phyloP scores from a whole-genome alignment of 37 sponge, comb jelly and placozoan genomes.

The Beroe ovata region DNA sequence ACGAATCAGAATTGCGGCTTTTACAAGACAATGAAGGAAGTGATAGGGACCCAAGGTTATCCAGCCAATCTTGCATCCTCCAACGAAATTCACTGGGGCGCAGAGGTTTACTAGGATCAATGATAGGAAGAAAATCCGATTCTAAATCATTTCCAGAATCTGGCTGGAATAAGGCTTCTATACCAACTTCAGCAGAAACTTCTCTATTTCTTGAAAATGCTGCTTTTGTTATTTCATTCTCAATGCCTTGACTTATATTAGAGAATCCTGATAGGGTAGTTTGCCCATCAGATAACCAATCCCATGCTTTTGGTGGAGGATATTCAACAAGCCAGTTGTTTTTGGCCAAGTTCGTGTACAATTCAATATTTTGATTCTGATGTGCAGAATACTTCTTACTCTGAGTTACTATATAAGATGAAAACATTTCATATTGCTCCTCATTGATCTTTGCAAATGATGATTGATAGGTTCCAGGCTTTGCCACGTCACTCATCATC shows the following conservation, averaged over 20 bases:
- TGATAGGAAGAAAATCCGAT: constrained; percentile 4
- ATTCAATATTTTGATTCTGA: constrained; percentile 27
- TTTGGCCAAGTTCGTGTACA: constrained; percentile 4
- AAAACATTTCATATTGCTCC: constrained; percentile 53
- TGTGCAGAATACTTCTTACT: constrained; percentile 35
- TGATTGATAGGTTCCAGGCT: constrained; percentile 58
- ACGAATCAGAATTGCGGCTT: background rate
- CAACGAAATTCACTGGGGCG: background rate
- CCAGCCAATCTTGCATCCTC: constrained; percentile 31
- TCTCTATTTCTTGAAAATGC: background rate
- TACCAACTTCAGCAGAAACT: background rate
- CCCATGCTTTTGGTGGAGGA: constrained; percentile 61
- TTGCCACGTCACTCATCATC: constrained; percentile 66
- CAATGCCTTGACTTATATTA: constrained; percentile 10
- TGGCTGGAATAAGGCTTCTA: constrained; percentile 1
- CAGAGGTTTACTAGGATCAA: constrained; percentile 1
- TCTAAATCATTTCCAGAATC: background rate
- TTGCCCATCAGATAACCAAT: constrained; percentile 24
- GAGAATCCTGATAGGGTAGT: constrained; percentile 26
- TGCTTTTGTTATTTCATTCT: constrained; percentile 23
- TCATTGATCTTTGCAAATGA: constrained; percentile 65
- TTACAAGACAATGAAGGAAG: constrained; percentile 15
- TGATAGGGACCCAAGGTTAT: constrained; percentile 8
- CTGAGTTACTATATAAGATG: constrained; percentile 50
- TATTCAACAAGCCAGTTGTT: constrained; percentile 38